phyloP scores from a whole-genome alignment of 1,140 invertebrate species.

The Caenorhabditis latens region DNA sequence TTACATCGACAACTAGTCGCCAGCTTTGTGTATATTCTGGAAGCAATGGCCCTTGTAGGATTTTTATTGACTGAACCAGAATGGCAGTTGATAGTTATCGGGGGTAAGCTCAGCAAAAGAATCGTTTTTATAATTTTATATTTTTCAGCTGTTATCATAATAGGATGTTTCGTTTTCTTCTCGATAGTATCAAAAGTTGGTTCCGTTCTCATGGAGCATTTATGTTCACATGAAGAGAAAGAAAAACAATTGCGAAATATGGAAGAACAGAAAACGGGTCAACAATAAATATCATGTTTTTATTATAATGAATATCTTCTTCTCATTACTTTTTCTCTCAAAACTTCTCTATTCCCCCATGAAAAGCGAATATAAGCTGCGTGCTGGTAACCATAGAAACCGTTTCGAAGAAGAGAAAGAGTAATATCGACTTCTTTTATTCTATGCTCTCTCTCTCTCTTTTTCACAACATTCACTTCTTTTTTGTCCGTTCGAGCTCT shows the following conservation, averaged over 20 bases:
- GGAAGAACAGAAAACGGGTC: constrained; percentile 7
- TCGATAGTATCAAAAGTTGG: constrained; percentile 65
- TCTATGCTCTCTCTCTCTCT: neutral
- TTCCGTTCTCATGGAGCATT: constrained; percentile 59
- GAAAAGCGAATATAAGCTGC: neutral
- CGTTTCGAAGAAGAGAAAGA: neutral
- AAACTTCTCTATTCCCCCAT: neutral
- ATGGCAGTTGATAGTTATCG: constrained; percentile 64
- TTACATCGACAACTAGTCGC: constrained; percentile 71
- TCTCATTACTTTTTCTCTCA: neutral
- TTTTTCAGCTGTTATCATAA: constrained; percentile 36
- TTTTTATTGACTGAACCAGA: constrained; percentile 71
- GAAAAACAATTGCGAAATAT: neutral
- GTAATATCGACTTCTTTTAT: neutral
- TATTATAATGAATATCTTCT: neutral
- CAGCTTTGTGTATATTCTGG: constrained; percentile 73
- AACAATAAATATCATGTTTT: neutral
- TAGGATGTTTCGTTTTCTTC: constrained; percentile 72
- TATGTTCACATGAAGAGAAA: neutral
- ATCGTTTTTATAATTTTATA: neutral
- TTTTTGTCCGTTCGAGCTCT: neutral
- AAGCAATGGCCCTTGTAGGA: constrained; percentile 72
- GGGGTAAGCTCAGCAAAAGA: constrained; percentile 61
- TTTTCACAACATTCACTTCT: neutral
- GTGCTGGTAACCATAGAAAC: neutral